A percentile compares a stretch with the other conserved stretches of the same genome.
phyloP scores from a whole-genome alignment of 2,797 vertebrate genomes.

The Myotis pilosus region DNA sequence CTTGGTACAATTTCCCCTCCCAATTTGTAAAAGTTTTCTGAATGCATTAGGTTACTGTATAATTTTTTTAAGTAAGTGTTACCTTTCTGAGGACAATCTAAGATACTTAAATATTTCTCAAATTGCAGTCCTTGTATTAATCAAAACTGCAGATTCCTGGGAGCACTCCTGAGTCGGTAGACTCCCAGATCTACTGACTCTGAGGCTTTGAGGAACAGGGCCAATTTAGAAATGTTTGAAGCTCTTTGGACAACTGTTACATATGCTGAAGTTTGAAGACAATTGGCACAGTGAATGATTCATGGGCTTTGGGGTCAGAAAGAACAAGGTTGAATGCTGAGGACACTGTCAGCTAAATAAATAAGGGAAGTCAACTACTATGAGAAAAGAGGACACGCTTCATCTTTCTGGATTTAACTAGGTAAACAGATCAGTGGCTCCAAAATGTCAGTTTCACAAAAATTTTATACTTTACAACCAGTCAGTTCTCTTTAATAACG shows the following conservation, averaged over 20 bases:
- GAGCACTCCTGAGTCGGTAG: neutral
- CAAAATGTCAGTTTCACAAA: conserved; percentile 57
- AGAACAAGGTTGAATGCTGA: neutral
- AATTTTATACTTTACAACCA: conserved; percentile 41
- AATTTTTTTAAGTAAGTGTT: neutral
- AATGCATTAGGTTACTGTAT: neutral
- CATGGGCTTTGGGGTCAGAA: neutral
- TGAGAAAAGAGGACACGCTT: conserved; percentile 25
- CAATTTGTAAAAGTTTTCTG: neutral
- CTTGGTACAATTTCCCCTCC: conserved; percentile 26
- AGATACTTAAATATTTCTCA: neutral
- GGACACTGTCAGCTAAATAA: neutral
- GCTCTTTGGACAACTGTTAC: neutral
- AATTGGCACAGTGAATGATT: neutral
- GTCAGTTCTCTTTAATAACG: neutral
- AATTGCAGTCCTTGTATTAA: neutral
- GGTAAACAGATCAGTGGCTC: neutral
- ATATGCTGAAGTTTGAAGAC: neutral
- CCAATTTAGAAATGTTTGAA: neutral
- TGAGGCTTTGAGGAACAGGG: neutral
- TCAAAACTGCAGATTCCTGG: neutral
- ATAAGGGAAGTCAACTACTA: neutral
- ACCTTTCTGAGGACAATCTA: neutral
- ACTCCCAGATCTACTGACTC: neutral
- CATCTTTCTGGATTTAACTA: conserved; percentile 51